A percentile compares a stretch with the other conserved stretches of the same genome.
phyloP scores from a whole-genome alignment of 2,797 vertebrate species.

The Chaunax sp. region DNA sequence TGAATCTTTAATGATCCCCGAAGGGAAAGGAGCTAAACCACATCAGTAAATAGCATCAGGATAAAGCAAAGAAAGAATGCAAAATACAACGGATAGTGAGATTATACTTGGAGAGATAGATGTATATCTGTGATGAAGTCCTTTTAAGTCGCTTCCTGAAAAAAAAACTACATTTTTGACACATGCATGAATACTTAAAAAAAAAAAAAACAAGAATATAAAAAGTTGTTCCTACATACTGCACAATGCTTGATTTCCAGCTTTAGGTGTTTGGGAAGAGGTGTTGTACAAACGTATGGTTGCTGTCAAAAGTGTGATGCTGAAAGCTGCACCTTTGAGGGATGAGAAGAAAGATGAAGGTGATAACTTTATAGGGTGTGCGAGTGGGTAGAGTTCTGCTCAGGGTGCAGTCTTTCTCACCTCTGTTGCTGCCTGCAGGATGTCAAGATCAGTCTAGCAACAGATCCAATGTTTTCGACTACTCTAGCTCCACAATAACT shows the following conservation, averaged over 20 bases:
- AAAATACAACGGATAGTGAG: not conserved
- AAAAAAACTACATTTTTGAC: constrained; percentile 1
- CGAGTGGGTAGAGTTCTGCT: constrained; percentile 36
- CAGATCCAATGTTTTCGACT: not conserved
- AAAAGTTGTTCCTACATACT: not conserved
- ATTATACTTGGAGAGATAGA: not conserved
- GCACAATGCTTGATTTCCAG: not conserved
- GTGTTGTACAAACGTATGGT: constrained; percentile 3
- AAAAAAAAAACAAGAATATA: not conserved
- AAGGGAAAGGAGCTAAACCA: constrained; percentile 15
- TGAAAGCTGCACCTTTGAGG: constrained; percentile 22
- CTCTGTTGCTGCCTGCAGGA: constrained; percentile 29
- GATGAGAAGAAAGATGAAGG: constrained; percentile 23
- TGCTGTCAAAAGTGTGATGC: constrained; percentile 33
- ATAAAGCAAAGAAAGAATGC: not conserved
- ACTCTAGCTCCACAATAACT: not conserved
- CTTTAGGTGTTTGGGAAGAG: not conserved
- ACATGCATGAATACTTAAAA: not conserved
- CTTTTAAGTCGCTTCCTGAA: constrained; percentile 3
- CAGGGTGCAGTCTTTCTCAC: constrained; percentile 46
- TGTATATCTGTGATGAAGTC: not conserved
- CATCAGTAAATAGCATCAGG: constrained; percentile 33
- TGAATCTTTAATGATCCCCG: constrained; percentile 45
- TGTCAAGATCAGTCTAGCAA: constrained; percentile 19
- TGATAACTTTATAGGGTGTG: constrained; percentile 43